Conservation (phyloP, 1,140 invertebrate genomes). For the Paramacrobiotus metropolitanus region DNA sequence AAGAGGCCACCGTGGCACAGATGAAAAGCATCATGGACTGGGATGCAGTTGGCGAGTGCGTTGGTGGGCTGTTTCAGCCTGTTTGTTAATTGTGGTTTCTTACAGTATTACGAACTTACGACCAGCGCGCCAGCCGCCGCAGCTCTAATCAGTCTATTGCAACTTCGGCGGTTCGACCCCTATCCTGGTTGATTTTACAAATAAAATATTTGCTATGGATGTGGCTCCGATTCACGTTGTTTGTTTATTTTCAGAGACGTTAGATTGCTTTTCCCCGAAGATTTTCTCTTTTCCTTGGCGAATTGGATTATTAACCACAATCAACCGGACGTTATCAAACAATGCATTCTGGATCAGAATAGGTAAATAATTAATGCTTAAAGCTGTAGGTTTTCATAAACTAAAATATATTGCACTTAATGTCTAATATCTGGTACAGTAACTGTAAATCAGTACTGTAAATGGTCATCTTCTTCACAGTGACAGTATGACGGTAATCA, state of each 20-base stretch:
- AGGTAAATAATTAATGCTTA: background rate
- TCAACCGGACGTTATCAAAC: background rate
- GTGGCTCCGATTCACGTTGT: too few species aligned
- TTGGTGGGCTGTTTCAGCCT: background rate
- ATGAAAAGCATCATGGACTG: background rate
- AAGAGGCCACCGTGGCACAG: background rate
- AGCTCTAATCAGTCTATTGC: too few species aligned
- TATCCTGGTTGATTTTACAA: too few species aligned
- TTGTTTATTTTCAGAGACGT: background rate
- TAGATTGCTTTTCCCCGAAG: background rate
- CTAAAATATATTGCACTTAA: too few species aligned
- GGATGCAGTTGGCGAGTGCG: background rate
- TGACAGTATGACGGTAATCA: too few species aligned
- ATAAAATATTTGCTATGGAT: too few species aligned
- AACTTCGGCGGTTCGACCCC: too few species aligned
- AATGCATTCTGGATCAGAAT: background rate
- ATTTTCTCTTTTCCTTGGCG: background rate
- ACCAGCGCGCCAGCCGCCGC: too few species aligned
- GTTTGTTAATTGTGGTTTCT: too few species aligned
- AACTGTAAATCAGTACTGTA: too few species aligned
- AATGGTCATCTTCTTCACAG: too few species aligned
- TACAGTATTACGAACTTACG: background rate
- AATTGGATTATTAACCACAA: background rate
- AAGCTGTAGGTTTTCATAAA: background rate
- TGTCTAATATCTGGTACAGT: too few species aligned